Evolutionary conservation across 2,797 vertebrate species (phyloP), one percentile per base, ranked within the genome.

Genomic region (Typhlichthys subterraneus): DNA sequence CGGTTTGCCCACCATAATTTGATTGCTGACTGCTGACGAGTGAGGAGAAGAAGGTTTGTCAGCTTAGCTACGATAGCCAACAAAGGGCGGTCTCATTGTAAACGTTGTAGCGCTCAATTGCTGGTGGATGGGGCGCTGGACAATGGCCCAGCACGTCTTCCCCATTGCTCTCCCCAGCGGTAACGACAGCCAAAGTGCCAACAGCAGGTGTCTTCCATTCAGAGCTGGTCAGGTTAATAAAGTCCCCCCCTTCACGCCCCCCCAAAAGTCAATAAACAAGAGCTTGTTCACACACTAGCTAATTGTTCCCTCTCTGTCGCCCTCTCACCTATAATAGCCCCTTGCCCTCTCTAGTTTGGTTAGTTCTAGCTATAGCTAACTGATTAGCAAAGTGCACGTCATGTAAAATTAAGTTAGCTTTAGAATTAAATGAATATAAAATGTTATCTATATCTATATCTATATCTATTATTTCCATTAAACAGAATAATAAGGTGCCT

Each of bases 141-240:
- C 91, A 91, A 92, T 89, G 82, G 81, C 84, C 70, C 90, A 90
- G 82, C 89, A 87, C 80, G 56, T 80, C 87, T 80, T 88, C 86
- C 90, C 87, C 67, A 80, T 47, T 53, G 85, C 77, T 83, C 83
- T 85, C 77, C 13, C 64, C 73, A 74, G 80, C 79, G 68, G 84
- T 88, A 92, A 91, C 88, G 88, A 89, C 80, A 80, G 86, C 80
- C 89, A 87, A 91, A 92, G 90, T 92, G 91, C 85, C 85, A 93
- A 88, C 90, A 93, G 91, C 91, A 92, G 91, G 91, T 91, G 91
- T 91, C 89, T 91, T 80, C 87, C 87, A 91, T 93, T 92, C 90
- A 93, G 72, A 51, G 61, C 83, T 48, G 68, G 83, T 86, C 89
- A 87, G 90, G 90, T 92, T 91, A 92, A 93, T 92, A 92, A 93